These are phyloP conservation scores for Lophura swinhoii DNA, from an alignment of 2,797 vertebrate genomes.

Conservation along the genomic window DNA sequence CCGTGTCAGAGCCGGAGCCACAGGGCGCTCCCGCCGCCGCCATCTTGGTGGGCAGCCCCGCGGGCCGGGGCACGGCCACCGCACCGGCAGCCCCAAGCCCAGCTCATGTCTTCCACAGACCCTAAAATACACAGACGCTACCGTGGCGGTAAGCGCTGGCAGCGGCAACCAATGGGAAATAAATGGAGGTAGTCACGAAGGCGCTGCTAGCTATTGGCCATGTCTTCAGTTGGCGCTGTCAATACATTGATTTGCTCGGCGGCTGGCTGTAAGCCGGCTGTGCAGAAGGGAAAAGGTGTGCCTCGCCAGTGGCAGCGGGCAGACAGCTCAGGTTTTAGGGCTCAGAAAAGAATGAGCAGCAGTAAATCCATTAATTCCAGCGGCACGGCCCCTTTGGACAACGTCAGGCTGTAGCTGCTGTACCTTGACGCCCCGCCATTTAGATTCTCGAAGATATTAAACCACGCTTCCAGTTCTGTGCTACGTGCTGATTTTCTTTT, in stretches of 20 bases:
- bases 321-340: not conserved
- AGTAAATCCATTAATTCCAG: rapidly evolving
- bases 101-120: not conserved
- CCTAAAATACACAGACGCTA: not conserved
- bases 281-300: rapidly evolving
- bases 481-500: not conserved
- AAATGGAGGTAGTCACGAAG: not conserved
- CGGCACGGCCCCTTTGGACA: rapidly evolving
- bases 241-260: rapidly evolving
- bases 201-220: not conserved
- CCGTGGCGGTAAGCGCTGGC: not conserved
- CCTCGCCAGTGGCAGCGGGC: rapidly evolving
- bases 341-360: rapidly evolving
- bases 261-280: rapidly evolving
- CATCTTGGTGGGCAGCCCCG: not conserved
- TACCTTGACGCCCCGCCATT: rapidly evolving
- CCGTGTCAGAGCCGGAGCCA: not conserved
- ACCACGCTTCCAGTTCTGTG: not conserved
- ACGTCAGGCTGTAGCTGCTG: rapidly evolving
- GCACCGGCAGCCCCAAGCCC: conserved; percentile 8
- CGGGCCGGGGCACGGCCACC: not conserved
- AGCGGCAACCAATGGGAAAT: not conserved
- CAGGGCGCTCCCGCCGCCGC: not conserved
- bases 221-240: too few relatives aligned
- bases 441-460: not conserved